These are phyloP conservation scores for Parazoanthus swiftii DNA, from an alignment of 92 coral and sea anemone species.

Conservation along the genomic window DNA sequence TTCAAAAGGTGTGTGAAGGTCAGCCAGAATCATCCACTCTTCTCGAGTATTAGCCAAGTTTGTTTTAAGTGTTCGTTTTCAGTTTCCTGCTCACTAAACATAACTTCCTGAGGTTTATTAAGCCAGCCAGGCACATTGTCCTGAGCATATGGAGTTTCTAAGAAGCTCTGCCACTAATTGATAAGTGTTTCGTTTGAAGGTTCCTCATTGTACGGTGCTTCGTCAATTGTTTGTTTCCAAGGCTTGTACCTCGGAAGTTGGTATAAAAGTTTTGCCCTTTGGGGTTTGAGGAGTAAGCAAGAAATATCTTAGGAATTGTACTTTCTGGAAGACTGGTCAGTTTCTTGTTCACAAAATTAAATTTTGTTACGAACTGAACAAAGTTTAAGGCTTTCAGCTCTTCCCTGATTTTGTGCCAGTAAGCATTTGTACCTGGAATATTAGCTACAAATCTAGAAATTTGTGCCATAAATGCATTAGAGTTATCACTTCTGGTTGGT, in stretches of 20 bases:
- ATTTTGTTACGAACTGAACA: constrained; percentile 39
- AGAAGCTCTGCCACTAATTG: constrained; percentile 23
- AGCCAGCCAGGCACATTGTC: constrained; percentile 44
- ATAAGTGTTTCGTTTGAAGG: constrained; percentile 9
- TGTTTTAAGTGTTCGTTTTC: not conserved
- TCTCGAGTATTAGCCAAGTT: not conserved
- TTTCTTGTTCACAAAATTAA: constrained; percentile 40
- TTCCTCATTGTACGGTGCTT: constrained; percentile 28
- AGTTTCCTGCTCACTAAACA: constrained; percentile 11
- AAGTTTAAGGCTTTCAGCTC: constrained; percentile 44
- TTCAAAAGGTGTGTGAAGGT: not conserved
- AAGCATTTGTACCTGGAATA: constrained; percentile 48
- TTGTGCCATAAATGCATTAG: constrained; percentile 40
- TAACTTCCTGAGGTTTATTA: constrained; percentile 9
- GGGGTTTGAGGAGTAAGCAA: constrained; percentile 48
- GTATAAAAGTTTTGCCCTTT: constrained; percentile 45
- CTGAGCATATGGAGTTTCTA: constrained; percentile 27
- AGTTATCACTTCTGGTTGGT: constrained; percentile 34
- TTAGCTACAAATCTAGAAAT: constrained; percentile 51
- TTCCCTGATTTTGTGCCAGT: constrained; percentile 51
- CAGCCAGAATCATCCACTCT: constrained; percentile 6
- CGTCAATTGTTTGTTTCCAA: constrained; percentile 6
- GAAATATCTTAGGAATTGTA: constrained; percentile 42
- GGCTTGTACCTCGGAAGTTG: constrained; percentile 47
- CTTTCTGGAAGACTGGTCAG: constrained; percentile 30